phyloP scores from a whole-genome alignment of 2,113 vertebrate species.

The Thalassarche chlororhynchos region DNA sequence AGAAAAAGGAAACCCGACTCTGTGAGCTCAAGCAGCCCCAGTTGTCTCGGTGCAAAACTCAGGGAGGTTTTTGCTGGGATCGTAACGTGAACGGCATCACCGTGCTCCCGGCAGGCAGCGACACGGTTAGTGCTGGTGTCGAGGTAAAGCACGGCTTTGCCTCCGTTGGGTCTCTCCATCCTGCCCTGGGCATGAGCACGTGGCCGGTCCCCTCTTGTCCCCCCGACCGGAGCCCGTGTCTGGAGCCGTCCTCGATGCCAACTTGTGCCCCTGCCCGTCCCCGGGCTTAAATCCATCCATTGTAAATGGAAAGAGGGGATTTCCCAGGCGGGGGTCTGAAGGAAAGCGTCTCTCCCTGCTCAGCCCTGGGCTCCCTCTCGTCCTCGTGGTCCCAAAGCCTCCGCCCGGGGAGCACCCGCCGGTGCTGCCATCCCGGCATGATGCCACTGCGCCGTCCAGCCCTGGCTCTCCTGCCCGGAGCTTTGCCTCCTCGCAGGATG shows the following conservation, averaged over 20 bases:
- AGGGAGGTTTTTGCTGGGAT: background rate
- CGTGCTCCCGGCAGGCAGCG: fast-evolving
- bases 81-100: fast-evolving
- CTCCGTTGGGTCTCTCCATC: background rate
- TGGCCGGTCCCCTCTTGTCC: background rate
- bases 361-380: background rate
- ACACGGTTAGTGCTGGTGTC: background rate
- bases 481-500: background rate
- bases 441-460: fast-evolving
- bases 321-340: background rate
- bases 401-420: fast-evolving
- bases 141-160: background rate
- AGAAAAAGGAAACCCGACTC: background rate
- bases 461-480: background rate
- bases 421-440: fast-evolving
- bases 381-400: fast-evolving
- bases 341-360: background rate
- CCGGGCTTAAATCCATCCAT: background rate
- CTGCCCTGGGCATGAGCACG: fast-evolving
- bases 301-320: background rate
- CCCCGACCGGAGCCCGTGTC: fast-evolving
- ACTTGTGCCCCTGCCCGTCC: fast-evolving
- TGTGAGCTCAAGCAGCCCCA: background rate
- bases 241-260: fast-evolving
- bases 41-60: background rate